phyloP scores from a whole-genome alignment of 2,113 vertebrate species.

The Dasyornis broadbenti region DNA sequence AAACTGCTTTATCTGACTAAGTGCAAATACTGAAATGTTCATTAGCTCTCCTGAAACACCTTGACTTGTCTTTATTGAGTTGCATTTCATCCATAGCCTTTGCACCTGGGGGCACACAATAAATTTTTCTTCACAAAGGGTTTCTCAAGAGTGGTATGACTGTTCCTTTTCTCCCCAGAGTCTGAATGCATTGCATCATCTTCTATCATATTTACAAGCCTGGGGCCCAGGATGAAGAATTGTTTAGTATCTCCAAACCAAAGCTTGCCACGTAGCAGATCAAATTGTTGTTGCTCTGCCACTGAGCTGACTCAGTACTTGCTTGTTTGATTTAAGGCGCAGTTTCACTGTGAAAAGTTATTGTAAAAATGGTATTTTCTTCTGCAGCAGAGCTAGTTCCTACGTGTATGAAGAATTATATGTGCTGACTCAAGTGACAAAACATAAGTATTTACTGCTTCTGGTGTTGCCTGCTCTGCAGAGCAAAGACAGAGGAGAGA shows the following conservation, averaged over 20 bases:
- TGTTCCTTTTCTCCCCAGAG: constrained; percentile 36
- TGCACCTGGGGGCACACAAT: constrained; percentile 49
- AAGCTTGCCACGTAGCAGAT: constrained; percentile 52
- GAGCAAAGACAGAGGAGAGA: background rate
- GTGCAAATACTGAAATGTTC: constrained; percentile 32
- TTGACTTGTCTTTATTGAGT: constrained; percentile 54
- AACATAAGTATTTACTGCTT: constrained; percentile 33
- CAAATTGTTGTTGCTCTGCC: constrained; percentile 56
- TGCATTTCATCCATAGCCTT: constrained; percentile 49
- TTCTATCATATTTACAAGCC: constrained; percentile 34
- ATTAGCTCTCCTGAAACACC: constrained; percentile 37
- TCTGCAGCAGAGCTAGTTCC: constrained; percentile 31
- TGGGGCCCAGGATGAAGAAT: constrained; percentile 35
- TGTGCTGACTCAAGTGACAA: constrained; percentile 39
- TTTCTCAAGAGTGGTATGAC: constrained; percentile 51
- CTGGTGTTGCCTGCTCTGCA: background rate
- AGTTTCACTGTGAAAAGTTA: constrained; percentile 35
- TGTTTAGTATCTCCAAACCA: constrained; percentile 49
- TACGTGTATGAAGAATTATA: constrained; percentile 13
- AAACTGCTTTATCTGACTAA: constrained; percentile 31
- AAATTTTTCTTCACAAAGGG: constrained; percentile 58
- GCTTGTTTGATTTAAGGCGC: constrained; percentile 61
- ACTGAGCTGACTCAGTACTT: constrained; percentile 53
- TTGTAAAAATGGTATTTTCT: constrained; percentile 50
- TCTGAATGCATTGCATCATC: constrained; percentile 1